Percentiles rank a stretch among this genome's conserved stretches.
These are phyloP conservation scores for Neoaliturus tenellus DNA, from an alignment of 2,888 invertebrate genomes.

Conservation along the genomic window DNA sequence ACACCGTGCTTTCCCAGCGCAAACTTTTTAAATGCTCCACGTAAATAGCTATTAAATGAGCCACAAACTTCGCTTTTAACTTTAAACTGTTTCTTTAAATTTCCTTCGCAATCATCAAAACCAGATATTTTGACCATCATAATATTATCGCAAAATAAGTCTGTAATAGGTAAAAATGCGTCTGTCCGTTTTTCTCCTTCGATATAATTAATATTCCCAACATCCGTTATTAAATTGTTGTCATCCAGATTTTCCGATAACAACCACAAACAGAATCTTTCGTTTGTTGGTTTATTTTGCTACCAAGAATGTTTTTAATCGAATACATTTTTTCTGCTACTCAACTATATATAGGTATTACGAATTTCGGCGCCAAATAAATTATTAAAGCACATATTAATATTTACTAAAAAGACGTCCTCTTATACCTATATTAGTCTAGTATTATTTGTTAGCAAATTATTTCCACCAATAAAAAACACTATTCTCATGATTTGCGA, in stretches of 20 bases:
- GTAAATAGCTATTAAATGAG: constrained; percentile 35
- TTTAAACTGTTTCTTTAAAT: constrained; percentile 39
- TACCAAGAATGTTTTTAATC: constrained; percentile 33
- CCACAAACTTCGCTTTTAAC: constrained; percentile 22
- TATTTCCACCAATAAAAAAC: too few species aligned
- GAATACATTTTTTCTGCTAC: constrained; percentile 25
- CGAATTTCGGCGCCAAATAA: too few species aligned
- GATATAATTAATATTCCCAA: constrained; percentile 51
- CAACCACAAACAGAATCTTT: constrained; percentile 47
- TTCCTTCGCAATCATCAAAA: constrained; percentile 26
- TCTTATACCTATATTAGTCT: too few species aligned
- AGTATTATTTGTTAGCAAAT: too few species aligned
- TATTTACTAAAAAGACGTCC: too few species aligned
- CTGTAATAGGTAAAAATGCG: constrained; percentile 43
- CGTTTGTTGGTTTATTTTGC: constrained; percentile 46
- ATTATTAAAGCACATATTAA: too few species aligned
- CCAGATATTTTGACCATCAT: neutral
- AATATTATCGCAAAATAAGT: constrained; percentile 37
- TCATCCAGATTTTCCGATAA: constrained; percentile 42
- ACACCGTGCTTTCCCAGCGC: constrained; percentile 25
- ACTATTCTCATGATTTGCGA: too few species aligned
- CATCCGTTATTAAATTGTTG: constrained; percentile 45
- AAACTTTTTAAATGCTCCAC: neutral
- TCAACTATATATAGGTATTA: neutral
- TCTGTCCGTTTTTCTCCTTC: constrained; percentile 5